These are phyloP conservation scores for Isaurus tuberculatus DNA, from an alignment of 92 coral and sea anemone species.

Conservation along the genomic window DNA sequence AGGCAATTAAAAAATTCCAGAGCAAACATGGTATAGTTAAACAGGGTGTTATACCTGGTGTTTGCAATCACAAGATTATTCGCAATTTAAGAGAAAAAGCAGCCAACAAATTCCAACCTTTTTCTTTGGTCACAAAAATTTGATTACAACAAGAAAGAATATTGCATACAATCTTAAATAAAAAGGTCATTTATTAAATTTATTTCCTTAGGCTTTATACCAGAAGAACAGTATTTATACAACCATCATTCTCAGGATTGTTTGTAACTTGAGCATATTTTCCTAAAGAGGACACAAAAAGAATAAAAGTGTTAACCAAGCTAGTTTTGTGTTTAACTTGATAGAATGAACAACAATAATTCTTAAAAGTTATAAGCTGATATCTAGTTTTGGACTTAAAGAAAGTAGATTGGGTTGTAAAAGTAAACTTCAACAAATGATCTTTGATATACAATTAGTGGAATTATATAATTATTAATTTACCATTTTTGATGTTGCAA, in stretches of 20 bases:
- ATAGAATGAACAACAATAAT: background rate
- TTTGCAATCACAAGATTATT: no score
- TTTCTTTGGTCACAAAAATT: background rate
- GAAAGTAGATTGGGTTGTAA: no score
- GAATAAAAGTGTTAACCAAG: background rate
- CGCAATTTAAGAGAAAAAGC: background rate
- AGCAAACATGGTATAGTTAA: no score
- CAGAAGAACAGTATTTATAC: slow-evolving; percentile 96
- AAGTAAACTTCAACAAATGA: no score
- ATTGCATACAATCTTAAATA: background rate
- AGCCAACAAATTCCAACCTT: background rate
- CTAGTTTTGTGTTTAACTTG: no score
- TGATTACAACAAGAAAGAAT: background rate
- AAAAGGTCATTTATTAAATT: slow-evolving; percentile 21
- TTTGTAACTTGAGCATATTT: slow-evolving; percentile 99
- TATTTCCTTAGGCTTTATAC: slow-evolving; percentile 62
- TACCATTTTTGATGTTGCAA: no score
- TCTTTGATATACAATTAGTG: no score
- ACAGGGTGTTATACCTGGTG: no score
- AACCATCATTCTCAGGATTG: slow-evolving; percentile 99
- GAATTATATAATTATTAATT: no score
- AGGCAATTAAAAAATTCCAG: no score
- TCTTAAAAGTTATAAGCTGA: no score
- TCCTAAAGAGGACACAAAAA: slow-evolving; percentile 58
- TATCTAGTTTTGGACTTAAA: no score